Conservation (phyloP, 2,888 invertebrate genomes). For the Sinohyriopsis cumingii region DNA sequence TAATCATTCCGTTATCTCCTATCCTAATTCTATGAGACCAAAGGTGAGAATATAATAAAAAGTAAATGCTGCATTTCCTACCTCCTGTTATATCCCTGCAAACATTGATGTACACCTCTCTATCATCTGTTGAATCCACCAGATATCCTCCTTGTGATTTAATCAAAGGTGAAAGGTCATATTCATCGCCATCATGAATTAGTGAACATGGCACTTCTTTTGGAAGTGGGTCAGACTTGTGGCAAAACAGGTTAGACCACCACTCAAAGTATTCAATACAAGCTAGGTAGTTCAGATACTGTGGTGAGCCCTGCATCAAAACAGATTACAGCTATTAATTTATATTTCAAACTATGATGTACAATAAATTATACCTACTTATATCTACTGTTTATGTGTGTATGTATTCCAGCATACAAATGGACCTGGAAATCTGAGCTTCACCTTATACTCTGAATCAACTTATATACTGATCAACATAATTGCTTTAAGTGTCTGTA, state of each 20-base stretch:
- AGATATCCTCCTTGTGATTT: constrained; percentile 61
- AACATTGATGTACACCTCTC: constrained; percentile 68
- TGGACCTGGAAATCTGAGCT: too few species aligned
- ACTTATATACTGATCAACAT: too few species aligned
- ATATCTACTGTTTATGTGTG: too few species aligned
- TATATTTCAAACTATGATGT: too few species aligned
- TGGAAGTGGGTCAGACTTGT: constrained; percentile 32
- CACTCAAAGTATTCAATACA: constrained; percentile 67
- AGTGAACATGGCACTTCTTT: constrained; percentile 67
- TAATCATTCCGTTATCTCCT: neutral
- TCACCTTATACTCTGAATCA: too few species aligned
- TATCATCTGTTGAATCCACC: constrained; percentile 50
- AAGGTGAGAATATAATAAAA: neutral
- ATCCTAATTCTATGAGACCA: neutral
- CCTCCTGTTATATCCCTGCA: constrained; percentile 63
- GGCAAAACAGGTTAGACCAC: constrained; percentile 64
- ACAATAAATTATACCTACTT: too few species aligned
- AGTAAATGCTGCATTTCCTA: constrained; percentile 7
- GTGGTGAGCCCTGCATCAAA: constrained; percentile 54
- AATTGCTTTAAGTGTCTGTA: too few species aligned
- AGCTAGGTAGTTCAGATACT: constrained; percentile 42
- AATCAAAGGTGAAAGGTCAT: constrained; percentile 66
- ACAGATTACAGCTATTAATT: too few species aligned
- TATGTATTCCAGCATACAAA: too few species aligned
- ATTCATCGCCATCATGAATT: constrained; percentile 51